Conservation (phyloP, 2,888 invertebrate species). For the Quadroppia sp. region DNA sequence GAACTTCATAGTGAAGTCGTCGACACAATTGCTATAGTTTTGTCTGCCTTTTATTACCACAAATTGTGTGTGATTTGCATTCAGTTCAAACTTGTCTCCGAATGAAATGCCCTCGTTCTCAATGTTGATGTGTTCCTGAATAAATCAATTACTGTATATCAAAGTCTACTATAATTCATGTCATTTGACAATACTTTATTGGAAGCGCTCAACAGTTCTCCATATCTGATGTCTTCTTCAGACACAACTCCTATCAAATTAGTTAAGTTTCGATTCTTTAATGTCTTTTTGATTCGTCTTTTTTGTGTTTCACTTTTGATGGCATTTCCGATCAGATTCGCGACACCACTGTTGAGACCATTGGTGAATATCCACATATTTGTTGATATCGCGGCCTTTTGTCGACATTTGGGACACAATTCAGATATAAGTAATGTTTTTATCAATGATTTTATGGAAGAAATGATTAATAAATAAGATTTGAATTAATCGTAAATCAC, state of each 20-base stretch:
- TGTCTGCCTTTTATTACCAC: constrained; percentile 50
- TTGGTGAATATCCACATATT: constrained; percentile 53
- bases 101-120: constrained; percentile 48
- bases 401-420: too few relatives aligned
- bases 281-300: constrained; percentile 47
- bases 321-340: constrained; percentile 53
- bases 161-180: too few relatives aligned
- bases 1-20: constrained; percentile 34
- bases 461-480: too few relatives aligned
- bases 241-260: constrained; percentile 45
- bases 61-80: constrained; percentile 53
- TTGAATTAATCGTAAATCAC: too few relatives aligned
- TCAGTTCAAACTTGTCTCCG: constrained; percentile 50
- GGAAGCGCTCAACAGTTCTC: constrained; percentile 45
- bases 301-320: constrained; percentile 49
- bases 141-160: not conserved
- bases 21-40: constrained; percentile 6
- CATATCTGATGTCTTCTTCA: constrained; percentile 45
- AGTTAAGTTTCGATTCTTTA: constrained; percentile 7
- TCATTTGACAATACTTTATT: constrained; percentile 22
- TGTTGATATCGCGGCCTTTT: constrained; percentile 52
- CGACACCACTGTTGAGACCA: constrained; percentile 51
- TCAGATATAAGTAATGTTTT: not conserved
- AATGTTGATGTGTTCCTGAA: constrained; percentile 42
- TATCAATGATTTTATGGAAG: not conserved